Percentiles rank a stretch among this genome's conserved stretches.
These are phyloP conservation scores for Mixornis gularis DNA, from an alignment of 2,113 vertebrate species.

Conservation along the genomic window DNA sequence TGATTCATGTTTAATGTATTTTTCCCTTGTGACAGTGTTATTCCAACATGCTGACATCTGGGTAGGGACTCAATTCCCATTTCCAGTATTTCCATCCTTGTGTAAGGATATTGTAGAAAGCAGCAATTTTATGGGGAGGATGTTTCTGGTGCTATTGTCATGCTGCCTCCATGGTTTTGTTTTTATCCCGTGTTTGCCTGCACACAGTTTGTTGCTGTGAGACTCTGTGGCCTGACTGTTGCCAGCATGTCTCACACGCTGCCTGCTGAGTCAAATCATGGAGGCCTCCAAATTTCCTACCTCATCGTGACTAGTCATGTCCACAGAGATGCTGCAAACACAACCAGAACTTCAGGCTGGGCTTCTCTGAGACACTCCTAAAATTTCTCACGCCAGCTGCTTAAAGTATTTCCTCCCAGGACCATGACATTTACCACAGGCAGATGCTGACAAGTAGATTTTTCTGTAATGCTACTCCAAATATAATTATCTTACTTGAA, in stretches of 20 bases:
- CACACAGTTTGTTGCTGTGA: neutral
- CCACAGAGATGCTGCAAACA: neutral
- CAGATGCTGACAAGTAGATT: neutral
- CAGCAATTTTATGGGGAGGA: neutral
- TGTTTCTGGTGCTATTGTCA: neutral
- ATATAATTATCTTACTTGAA: neutral
- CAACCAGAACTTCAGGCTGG: neutral
- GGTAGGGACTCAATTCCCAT: neutral
- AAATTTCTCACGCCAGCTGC: neutral
- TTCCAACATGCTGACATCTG: neutral
- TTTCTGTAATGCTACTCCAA: neutral
- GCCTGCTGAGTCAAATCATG: neutral
- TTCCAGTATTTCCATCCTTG: neutral
- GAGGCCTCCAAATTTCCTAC: neutral
- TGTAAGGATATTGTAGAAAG: neutral
- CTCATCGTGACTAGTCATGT: rapidly evolving
- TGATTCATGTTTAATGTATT: neutral
- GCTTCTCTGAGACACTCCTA: neutral
- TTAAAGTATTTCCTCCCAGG: neutral
- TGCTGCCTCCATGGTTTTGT: neutral
- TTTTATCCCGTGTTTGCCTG: neutral
- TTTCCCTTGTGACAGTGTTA: neutral
- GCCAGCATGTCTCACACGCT: neutral
- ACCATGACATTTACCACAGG: neutral
- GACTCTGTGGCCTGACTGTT: neutral